Evolutionary conservation across 2,888 invertebrate genomes (phyloP), one percentile per base, ranked within the genome.

Genomic region (Rhopalosiphum nymphaeae): DNA sequence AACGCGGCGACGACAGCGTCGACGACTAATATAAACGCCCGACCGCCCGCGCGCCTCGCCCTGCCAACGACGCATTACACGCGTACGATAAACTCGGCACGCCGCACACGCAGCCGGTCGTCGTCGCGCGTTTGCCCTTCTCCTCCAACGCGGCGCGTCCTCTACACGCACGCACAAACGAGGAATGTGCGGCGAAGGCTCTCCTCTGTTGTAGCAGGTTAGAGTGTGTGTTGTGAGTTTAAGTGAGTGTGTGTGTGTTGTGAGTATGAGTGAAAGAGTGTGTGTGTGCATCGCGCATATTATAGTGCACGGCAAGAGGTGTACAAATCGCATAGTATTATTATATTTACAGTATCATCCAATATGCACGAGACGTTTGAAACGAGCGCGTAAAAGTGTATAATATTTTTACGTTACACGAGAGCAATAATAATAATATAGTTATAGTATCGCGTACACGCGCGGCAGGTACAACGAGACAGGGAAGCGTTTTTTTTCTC

Each of bases 91-190:
- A 29, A 91, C 91, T 84, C 91, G 91, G 84, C 85, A 29, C 42
- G 90, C 90, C 90, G 78, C 90, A 91, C 90, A 91, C 90, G 90
- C 90, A 67, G 61, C 90, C 61, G 61, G 90, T 61, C 91, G 42
- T 26, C 26, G 57, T 46, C 92, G 61, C 92, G 88, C 84, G 85
- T 91, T 91, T 85, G 85, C 91, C 91, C 91, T 91, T 91, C 86
- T 84, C 85, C 56, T 44, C n/a, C 90, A 26, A n/a, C 84, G n/a
- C 85, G 44, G 57, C 44, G 56, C 36, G 91, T 91, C 91, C 91
- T 91, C 91, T 91, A 57, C 86, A 92, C 92, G 87, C 92, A 92
- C 92, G 87, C 49, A 56, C 84, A 56, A 44, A 29, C 85, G 67
- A 88, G 87, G 88, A 88, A 88, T 88, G 88, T 89, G 92, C 91